phyloP scores from a whole-genome alignment of 2,113 vertebrate genomes.

The Argyrosomus japonicus region DNA sequence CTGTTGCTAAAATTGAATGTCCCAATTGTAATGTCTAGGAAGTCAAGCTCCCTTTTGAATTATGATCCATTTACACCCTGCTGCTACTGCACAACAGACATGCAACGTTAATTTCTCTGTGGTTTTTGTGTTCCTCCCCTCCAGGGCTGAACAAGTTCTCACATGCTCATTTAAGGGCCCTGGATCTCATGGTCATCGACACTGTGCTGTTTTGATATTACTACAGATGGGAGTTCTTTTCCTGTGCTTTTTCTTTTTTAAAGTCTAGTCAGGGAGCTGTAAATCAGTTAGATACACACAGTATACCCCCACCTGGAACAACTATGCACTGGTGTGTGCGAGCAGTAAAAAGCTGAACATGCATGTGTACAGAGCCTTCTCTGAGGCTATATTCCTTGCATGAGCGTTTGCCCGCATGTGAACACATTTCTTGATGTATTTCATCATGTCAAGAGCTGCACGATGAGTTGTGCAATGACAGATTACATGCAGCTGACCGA shows the following conservation, averaged over 20 bases:
- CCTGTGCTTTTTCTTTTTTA: conserved; percentile 18
- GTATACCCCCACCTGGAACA: conserved; percentile 60
- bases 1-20: conserved; percentile 16
- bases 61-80: conserved; percentile 43
- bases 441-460: conserved; percentile 19
- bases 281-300: conserved; percentile 61
- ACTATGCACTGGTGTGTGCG: neutral
- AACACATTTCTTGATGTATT: conserved; percentile 13
- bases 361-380: neutral
- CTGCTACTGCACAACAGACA: conserved; percentile 52
- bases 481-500: conserved; percentile 30
- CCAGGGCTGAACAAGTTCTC: conserved; percentile 38
- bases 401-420: neutral
- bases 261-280: conserved; percentile 39
- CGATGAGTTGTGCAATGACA: conserved; percentile 9
- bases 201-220: conserved; percentile 29
- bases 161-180: conserved; percentile 36
- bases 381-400: neutral
- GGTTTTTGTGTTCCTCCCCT: conserved; percentile 30
- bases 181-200: conserved; percentile 27
- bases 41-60: conserved; percentile 9
- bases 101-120: conserved; percentile 55
- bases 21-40: neutral
- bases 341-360: conserved; percentile 36
- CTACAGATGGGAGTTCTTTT: conserved; percentile 49